Evolutionary conservation across 37 sponge, comb jelly and placozoan genomes (phyloP), one percentile per base, ranked within the genome.

Genomic region (Chondrilla cf. caribensis): DNA sequence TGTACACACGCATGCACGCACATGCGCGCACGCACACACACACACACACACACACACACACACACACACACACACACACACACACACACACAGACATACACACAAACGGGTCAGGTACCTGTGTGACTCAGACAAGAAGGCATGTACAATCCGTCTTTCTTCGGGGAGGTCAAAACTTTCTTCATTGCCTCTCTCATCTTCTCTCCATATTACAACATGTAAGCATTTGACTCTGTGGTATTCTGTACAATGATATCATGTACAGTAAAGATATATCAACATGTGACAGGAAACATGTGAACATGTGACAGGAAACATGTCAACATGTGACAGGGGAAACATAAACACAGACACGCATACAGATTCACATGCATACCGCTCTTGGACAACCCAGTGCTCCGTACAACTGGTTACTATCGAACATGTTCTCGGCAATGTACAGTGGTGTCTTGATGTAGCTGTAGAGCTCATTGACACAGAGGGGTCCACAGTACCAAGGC

Each of bases 351-450:
- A n/a, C n/a, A n/a, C n/a, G n/a, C n/a, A n/a, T n/a, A n/a, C n/a
- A n/a, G n/a, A n/a, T n/a, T n/a, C 51, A 47, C 51, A 47, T 25
- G 40, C 76, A 25, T 18, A 73, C 76, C 76, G 21, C 76, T 43
- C 21, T 38, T 39, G 76, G 76, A 21, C 76, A 73, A 3, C 25
- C 44, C 7, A 37, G 41, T 38, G 76, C 76, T 25, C 25, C 41
- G 14, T 43, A 73, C 24, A 73, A 24, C 25, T 73, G 76, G 36
- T 73, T 73, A 37, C 76, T 73, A 25, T 73, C 76, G 40, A 73
- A 73, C 76, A 73, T 73, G 76, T 73, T 73, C 76, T 73, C 76
- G 15, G 76, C 76, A 39, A 73, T 9, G 6, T 43, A 73, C 7
- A 73, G 24, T 40, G 76, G 76, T 40, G 76, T 73, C 76, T 73